A percentile compares a stretch with the other conserved stretches of the same genome.
phyloP scores from a whole-genome alignment of 2,797 vertebrate genomes.

The Xiphorhynchus erythropygius region DNA sequence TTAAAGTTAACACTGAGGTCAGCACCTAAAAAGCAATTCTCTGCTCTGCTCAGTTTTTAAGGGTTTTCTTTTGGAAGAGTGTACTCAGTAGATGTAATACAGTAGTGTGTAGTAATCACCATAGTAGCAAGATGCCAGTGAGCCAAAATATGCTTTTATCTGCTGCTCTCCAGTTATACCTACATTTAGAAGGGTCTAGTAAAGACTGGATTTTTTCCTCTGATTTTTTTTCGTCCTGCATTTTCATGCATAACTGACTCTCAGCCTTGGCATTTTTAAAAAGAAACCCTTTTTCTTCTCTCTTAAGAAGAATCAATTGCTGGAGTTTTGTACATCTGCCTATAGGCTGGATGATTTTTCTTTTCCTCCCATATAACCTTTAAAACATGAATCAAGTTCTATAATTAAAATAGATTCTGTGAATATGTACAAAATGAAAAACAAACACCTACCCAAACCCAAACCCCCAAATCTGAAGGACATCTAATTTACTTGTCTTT shows the following conservation, averaged over 20 bases:
- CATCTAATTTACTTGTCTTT: not conserved
- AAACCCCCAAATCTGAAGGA: not conserved
- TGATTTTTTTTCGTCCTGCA: not conserved
- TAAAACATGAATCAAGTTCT: not conserved
- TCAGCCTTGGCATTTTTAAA: not conserved
- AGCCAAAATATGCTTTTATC: not conserved
- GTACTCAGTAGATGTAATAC: not conserved
- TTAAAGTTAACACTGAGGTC: not conserved
- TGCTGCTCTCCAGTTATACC: not conserved
- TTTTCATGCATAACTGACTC: not conserved
- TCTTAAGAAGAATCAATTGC: not conserved
- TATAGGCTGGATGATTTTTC: not conserved
- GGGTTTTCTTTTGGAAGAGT: not conserved
- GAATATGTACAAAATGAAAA: not conserved
- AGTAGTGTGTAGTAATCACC: not conserved
- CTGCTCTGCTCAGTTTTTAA: not conserved
- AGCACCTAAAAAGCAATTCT: not conserved
- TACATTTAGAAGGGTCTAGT: not conserved
- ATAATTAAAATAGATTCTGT: not conserved
- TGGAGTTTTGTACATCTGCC: not conserved
- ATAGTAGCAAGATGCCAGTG: not conserved
- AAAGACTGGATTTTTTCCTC: not conserved
- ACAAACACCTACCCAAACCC: fast-evolving
- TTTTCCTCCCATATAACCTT: not conserved
- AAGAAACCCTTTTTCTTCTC: not conserved